Evolutionary conservation across 1,140 invertebrate genomes (phyloP), one percentile per base, ranked within the genome.

Genomic region (Tetragnatha versicolor): DNA sequence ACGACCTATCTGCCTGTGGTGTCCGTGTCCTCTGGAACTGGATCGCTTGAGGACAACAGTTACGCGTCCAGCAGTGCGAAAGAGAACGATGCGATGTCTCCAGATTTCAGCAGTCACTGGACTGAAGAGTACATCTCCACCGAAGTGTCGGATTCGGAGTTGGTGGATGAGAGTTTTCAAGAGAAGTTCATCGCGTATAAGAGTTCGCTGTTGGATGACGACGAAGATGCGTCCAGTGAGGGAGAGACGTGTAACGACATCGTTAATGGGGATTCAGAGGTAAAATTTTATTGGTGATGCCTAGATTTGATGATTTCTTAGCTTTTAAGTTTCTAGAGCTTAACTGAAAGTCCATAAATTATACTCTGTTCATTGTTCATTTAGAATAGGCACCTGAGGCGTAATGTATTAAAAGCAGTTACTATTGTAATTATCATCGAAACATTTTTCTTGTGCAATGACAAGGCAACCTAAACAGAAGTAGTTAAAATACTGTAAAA

Each of bases 61-160:
- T 22, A 45, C 9, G 20, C n/a, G 0, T 39, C 29, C 14, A 77
- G 73, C 47, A 53, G 60, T 25, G 27, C 55, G 10, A 77, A 77
- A 22, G 73, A 77, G n/a, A 66, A 77, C 9, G 73, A 77, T 17
- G 42, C 51, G 20, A 37, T 22, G 0, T 77, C 73, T 17, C 60
- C 35, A 0, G 73, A 77, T 4, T 77, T 65, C 14, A 77, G 73
- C 47, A 77, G 73, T 10, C 73, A 77, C 29, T 77, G 73, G 73
- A 77, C 73, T 2, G 65, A 29, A 47, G 69, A 42, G 20, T 55
- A 75, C 47, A 22, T 10, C 17, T 77, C 73, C 3, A 35, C 27
- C 1, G 61, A 65, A 55, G 33, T 31, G 22, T 77, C 73, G 6
- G 73, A 77, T 29, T n/a, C 35, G 3, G 73, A 77, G 31, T 12